A percentile compares a stretch with the other conserved stretches of the same genome.
These are phyloP conservation scores for Crypturellus tataupa DNA, from an alignment of 2,797 vertebrate species.

Conservation along the genomic window DNA sequence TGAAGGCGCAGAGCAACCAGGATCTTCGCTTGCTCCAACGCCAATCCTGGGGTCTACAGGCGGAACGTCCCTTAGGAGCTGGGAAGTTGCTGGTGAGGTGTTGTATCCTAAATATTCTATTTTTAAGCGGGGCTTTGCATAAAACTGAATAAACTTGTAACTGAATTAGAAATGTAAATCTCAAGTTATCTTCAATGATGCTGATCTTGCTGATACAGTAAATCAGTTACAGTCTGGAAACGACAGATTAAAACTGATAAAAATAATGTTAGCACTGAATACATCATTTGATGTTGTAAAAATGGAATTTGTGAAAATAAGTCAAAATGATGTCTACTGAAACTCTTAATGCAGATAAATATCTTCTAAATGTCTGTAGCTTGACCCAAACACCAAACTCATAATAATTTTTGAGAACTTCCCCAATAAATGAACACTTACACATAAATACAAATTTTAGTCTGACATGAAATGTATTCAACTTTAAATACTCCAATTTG, in stretches of 20 bases:
- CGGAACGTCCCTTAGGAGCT: rapidly evolving
- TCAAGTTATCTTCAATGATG: not conserved
- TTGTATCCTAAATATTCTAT: not conserved
- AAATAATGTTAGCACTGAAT: conserved; percentile 55
- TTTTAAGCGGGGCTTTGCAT: not conserved
- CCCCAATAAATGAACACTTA: not conserved
- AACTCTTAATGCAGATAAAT: not conserved
- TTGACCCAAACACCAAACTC: conserved; percentile 13
- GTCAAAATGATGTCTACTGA: not conserved
- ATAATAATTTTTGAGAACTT: not conserved
- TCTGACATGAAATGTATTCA: not conserved
- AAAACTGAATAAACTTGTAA: not conserved
- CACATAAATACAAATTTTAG: not conserved
- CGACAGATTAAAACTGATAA: conserved; percentile 43
- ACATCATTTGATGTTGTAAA: conserved; percentile 27
- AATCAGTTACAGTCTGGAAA: conserved; percentile 30
- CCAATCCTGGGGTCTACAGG: not conserved
- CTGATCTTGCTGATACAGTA: not conserved
- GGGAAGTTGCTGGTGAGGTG: not conserved
- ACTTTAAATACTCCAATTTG: not conserved
- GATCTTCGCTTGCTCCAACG: not conserved
- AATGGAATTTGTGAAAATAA: conserved; percentile 28
- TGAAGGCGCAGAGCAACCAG: not conserved
- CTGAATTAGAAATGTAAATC: conserved; percentile 11
- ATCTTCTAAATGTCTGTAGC: not conserved